A percentile compares a stretch with the other conserved stretches of the same genome.
Conservation (phyloP, 2,113 vertebrate genomes). For the Strix uralensis region DNA sequence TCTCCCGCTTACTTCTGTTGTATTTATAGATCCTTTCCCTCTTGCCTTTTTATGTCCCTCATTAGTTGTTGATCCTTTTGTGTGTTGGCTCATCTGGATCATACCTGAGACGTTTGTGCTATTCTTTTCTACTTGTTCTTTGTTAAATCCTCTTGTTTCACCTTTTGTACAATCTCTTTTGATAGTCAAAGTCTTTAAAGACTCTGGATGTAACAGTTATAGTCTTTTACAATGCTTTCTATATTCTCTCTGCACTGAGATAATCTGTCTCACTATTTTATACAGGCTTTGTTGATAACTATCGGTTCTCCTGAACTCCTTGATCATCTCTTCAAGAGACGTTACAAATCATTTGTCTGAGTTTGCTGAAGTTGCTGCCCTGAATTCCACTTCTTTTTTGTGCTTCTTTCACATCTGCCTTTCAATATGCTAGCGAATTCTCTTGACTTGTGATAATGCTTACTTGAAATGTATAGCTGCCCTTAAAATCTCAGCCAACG, state of each 20-base stretch:
- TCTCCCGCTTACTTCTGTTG: background rate
- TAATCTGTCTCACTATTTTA: background rate
- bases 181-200: background rate
- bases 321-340: background rate
- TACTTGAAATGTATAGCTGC: background rate
- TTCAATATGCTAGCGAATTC: background rate
- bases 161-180: background rate
- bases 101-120: background rate
- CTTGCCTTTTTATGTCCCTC: background rate
- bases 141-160: constrained; percentile 5
- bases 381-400: background rate
- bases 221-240: background rate
- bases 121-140: background rate
- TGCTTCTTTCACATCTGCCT: background rate
- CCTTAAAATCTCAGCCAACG: background rate
- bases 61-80: constrained; percentile 44
- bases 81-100: background rate
- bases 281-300: background rate
- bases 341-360: background rate
- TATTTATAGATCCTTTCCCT: background rate
- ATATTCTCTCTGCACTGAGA: background rate
- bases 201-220: background rate
- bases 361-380: background rate
- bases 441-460: background rate
- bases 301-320: background rate